phyloP scores from a whole-genome alignment of 2,888 invertebrate genomes.

The Cataglyphis albicans region DNA sequence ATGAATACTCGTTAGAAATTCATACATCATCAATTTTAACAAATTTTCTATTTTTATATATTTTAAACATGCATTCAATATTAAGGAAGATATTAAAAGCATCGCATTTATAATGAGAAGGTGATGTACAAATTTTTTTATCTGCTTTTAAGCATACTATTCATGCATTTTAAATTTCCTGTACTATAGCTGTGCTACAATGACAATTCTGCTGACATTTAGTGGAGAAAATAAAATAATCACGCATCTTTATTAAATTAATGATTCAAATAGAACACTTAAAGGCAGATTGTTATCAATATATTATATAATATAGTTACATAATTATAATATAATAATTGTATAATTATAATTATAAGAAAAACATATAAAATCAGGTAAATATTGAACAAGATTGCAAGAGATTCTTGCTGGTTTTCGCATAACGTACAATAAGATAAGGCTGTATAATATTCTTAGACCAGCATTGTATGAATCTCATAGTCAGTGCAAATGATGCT shows the following conservation, averaged over 20 bases:
- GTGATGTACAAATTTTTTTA: background rate
- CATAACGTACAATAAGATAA: background rate
- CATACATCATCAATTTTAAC: constrained; percentile 5
- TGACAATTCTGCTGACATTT: background rate
- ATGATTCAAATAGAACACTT: constrained; percentile 3
- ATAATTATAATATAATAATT: background rate
- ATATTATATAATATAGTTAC: background rate
- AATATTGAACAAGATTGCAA: background rate
- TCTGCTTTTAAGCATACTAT: background rate
- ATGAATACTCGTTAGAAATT: background rate
- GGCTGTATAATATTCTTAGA: background rate
- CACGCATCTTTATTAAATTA: background rate
- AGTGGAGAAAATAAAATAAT: background rate
- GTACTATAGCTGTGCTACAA: background rate
- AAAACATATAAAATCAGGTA: background rate
- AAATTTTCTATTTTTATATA: constrained; percentile 21
- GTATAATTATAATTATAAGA: background rate
- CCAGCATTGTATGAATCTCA: background rate
- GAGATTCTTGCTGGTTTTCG: background rate
- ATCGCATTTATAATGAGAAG: background rate
- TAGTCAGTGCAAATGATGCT: background rate
- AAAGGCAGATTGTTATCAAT: background rate
- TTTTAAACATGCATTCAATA: constrained; percentile 9
- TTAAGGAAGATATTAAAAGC: constrained; percentile 7
- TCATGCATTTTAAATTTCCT: constrained; percentile 12